These are phyloP conservation scores for Priocnemis perturbator DNA, from an alignment of 2,888 invertebrate genomes.

Conservation along the genomic window DNA sequence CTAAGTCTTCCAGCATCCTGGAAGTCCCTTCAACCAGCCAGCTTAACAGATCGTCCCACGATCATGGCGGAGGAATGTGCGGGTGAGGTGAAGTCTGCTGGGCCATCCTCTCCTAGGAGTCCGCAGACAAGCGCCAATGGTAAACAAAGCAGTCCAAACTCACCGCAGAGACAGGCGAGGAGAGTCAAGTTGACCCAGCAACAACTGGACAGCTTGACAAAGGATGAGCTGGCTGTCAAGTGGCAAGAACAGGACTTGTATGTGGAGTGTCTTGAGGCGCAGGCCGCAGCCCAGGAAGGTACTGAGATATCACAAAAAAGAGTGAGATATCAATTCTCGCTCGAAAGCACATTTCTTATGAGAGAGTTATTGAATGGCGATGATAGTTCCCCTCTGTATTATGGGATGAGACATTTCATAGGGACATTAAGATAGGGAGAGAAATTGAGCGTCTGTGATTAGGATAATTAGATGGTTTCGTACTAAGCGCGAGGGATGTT, in stretches of 20 bases:
- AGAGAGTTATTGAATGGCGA: constrained; percentile 60
- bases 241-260: constrained; percentile 87
- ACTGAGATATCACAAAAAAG: constrained; percentile 75
- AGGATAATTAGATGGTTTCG: constrained; percentile 35
- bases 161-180: constrained; percentile 75
- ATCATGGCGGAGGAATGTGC: constrained; percentile 69
- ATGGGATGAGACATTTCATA: constrained; percentile 61
- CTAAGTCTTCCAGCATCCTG: too few species aligned
- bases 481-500: too few species aligned
- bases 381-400: constrained; percentile 41
- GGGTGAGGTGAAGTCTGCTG: constrained; percentile 63
- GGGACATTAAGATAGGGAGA: constrained; percentile 61
- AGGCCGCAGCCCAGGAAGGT: constrained; percentile 87
- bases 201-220: constrained; percentile 81
- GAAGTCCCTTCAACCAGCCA: too few species aligned
- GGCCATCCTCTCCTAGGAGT: constrained; percentile 69
- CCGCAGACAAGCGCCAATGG: constrained; percentile 51
- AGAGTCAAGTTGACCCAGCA: constrained; percentile 81
- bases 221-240: constrained; percentile 82
- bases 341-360: constrained; percentile 62
- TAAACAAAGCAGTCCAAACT: constrained; percentile 76
- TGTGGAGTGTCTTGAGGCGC: constrained; percentile 85
- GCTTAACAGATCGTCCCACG: too few species aligned
- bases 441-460: constrained; percentile 44
- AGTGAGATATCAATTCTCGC: constrained; percentile 60